Percentiles rank a stretch among this genome's conserved stretches.
Evolutionary conservation across 2,888 invertebrate genomes (phyloP).

Genomic region (Cybosia mesomella): DNA sequence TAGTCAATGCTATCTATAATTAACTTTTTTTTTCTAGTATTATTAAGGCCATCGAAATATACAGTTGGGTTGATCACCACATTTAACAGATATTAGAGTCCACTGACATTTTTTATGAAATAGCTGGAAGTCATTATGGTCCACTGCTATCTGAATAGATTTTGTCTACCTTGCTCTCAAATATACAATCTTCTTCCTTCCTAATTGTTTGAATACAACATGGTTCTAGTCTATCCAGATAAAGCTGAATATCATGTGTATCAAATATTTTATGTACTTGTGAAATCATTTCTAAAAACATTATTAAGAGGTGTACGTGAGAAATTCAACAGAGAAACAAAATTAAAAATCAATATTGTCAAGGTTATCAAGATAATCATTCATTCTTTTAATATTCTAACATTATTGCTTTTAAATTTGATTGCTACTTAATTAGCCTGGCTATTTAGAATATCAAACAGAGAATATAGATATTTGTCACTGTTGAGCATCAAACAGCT

Average conservation of each 20-base stretch:
- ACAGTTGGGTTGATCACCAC: background rate
- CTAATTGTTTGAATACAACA: background rate
- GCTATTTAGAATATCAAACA: slow-evolving; percentile 40
- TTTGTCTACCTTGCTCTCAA: background rate
- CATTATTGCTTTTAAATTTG: slow-evolving; percentile 11
- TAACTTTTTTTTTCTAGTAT: no score
- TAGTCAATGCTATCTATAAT: no score
- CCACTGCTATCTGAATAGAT: background rate
- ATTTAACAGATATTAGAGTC: background rate
- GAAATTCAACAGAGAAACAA: background rate
- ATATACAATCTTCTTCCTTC: background rate
- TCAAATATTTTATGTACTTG: no score
- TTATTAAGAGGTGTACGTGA: background rate
- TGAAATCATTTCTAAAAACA: no score
- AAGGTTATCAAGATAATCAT: background rate
- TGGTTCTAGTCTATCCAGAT: background rate
- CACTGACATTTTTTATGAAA: background rate
- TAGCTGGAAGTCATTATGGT: background rate
- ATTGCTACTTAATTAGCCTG: slow-evolving; percentile 34
- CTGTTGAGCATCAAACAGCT: slow-evolving; percentile 32
- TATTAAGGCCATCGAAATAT: no score
- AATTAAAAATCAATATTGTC: background rate
- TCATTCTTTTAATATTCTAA: background rate
- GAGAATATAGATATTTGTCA: slow-evolving; percentile 40
- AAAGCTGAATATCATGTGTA: background rate